Base-by-base conservation (phyloP, 1,140 invertebrate species). In the Mizuhopecten yessoensis region DNA sequence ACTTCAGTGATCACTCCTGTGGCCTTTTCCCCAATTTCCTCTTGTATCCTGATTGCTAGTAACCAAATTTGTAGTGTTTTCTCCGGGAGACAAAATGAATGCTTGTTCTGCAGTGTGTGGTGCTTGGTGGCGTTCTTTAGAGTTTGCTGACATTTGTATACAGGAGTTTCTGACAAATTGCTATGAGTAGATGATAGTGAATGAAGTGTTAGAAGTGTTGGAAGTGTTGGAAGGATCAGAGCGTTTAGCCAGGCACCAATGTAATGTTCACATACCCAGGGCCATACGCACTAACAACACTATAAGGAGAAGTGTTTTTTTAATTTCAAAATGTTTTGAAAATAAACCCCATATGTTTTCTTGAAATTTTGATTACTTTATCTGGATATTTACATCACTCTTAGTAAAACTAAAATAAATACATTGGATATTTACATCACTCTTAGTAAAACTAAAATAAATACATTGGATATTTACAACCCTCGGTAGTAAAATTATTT, bases 1-100 rank as follows among this genome's bases (percentile, higher is more conserved):
- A 75, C 57, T 29, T 75, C 57, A 5, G 17, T n/a, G 11, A 75
- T 75, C 57, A 75, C n/a, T 75, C 17, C 57, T 9, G 57, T 17
- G 29, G 57, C 57, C 57, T n/a, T 75, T 75, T 75, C 57, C 17
- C n/a, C 11, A 75, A 17, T 75, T 75, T 75, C 17, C 1, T 75
- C 11, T n/a, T 17, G n/a, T 29, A 29, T 75, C 57, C 23, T 75
- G n/a, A 75, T 75, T 29, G 57, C 23, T 11, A 29, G n/a, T 75
- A 75, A 75, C 57, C 29, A 29, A 23, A 75, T 75, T 75, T 75
- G 57, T n/a, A 75, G 57, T 75, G n/a, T 75, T 75, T 39, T 75
- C 57, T 29, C 5, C 3, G 57, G 23, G 57, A 17, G 57, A 75
- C n/a, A 75, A 75, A 75, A 75, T 75, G 57, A 75, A 29, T 75